Evolutionary conservation across 2,888 invertebrate genomes (phyloP), one percentile per base, ranked within the genome.

Genomic region (Homarus gammarus): DNA sequence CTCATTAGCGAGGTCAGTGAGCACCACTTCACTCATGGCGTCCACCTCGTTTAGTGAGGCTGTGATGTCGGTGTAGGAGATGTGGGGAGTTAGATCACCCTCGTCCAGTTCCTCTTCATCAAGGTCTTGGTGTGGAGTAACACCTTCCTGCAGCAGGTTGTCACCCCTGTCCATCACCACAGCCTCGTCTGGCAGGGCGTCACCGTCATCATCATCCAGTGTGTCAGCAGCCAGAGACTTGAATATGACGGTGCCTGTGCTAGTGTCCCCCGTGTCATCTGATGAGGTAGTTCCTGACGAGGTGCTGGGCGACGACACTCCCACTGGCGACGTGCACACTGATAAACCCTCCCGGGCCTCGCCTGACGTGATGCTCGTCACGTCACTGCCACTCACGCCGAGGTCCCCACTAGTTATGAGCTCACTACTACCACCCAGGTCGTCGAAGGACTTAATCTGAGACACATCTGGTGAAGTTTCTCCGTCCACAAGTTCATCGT

Each of bases 171-270:
- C 44, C 12, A 1, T n/a, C n/a, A 40, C 73, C 22, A n/a, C 6
- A 8, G 8, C 73, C 18, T 36, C 15, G 8, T 36, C 38, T 18
- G 56, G 56, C 15, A 56, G 56, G 22, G 56, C 56, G 12, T 56
- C 56, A 12, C 27, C 64, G 5, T 56, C 56, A 12, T 64, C 64
- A 27, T 73, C 73, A 8, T 44, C 40, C 40, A n/a, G 40, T 31
- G 38, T 12, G 40, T 40, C 40, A 10, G n/a, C 22, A 10, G n/a
- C 22, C 18, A 36, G 31, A 1, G 82, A 75, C 75, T 64, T 84
- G 75, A 84, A 84, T 38, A 84, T 84, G 38, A 84, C 84, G n/a
- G 84, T 84, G 75, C 84, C 84, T 40, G 86, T 86, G 70, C 86
- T 86, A 70, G 86, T 75, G 78, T 79, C 86, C 3, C 79, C 88